Base-by-base conservation (phyloP, 2,113 vertebrate species). In the Dipodomys spectabilis region DNA sequence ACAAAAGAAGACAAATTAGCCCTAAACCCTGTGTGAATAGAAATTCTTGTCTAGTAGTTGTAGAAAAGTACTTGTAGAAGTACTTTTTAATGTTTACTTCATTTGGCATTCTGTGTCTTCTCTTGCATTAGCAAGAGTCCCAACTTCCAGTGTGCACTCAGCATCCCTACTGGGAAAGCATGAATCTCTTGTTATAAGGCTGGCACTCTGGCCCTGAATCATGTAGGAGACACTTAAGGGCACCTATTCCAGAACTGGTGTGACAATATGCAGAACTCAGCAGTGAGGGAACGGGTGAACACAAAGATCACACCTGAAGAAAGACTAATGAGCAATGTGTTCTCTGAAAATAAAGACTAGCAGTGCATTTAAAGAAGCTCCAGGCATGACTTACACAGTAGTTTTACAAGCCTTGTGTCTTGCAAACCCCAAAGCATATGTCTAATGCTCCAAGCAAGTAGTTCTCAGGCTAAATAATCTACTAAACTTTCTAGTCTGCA, bases 301-400 rank as follows among this genome's bases (percentile, higher is more conserved):
- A 35, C 39, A 62, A 73, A 82, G 13, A 44, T 71, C 85, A 27
- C 60, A 93, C 19, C 82, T 84, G 68, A 82, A 90, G 64, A 87
- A 93, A 82, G 39, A 68, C 30, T 53, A 90, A 84, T 32, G 18
- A 85, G 64, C 35, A 92, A 88, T 82, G 87, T 67, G 67, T n/a
- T 92, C 9, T 75, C 79, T 93, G 62, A 95, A 87, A 92, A 81
- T 82, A 81, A 84, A 87, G 22, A 82, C 32, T 88, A 86, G 39
- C 20, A 16, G 1, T 16, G 19, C 71, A 88, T 86, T 93, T 90
- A 79, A 93, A 93, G 65, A 92, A 27, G 30, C 23, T 83, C 67
- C 81, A 89, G 83, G n/a, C 53, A 74, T 86, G 72, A 90, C 44
- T 86, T 90, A 71, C 1, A 7, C 65, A 78, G 32, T 64, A 69